phyloP scores from a whole-genome alignment of 2,113 vertebrate genomes.

The Thinocorus orbignyianus region DNA sequence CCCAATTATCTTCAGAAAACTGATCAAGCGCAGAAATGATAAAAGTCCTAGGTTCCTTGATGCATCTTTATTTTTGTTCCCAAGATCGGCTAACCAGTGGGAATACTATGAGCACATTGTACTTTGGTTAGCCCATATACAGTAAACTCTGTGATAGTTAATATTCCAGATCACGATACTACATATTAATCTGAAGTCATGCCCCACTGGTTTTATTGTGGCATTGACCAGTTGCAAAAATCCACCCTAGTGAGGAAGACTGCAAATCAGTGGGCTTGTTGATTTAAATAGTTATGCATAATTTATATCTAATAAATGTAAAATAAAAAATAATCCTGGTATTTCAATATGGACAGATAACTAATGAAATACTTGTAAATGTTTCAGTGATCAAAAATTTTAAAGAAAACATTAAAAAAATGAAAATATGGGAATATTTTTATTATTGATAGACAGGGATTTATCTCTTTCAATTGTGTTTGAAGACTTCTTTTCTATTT shows the following conservation, averaged over 20 bases:
- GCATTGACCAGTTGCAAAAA: neutral
- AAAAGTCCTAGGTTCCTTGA: neutral
- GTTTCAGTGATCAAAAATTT: neutral
- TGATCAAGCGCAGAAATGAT: neutral
- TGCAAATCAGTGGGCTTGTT: neutral
- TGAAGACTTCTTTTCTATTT: neutral
- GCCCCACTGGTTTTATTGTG: neutral
- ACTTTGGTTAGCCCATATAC: neutral
- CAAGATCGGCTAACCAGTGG: neutral
- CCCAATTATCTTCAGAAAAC: neutral
- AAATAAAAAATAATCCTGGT: neutral
- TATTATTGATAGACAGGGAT: neutral
- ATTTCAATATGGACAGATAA: neutral
- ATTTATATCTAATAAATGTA: fast-evolving
- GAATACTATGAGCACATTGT: neutral
- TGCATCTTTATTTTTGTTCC: neutral
- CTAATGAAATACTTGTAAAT: neutral
- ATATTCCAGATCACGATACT: neutral
- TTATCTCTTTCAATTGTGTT: neutral
- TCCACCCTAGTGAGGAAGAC: neutral
- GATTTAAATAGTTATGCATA: neutral
- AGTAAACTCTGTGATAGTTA: neutral
- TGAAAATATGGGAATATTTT: neutral
- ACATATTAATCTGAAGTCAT: neutral
- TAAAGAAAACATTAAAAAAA: neutral